These are phyloP conservation scores for Cosmia pyralina DNA, from an alignment of 2,888 invertebrate species.

Conservation along the genomic window DNA sequence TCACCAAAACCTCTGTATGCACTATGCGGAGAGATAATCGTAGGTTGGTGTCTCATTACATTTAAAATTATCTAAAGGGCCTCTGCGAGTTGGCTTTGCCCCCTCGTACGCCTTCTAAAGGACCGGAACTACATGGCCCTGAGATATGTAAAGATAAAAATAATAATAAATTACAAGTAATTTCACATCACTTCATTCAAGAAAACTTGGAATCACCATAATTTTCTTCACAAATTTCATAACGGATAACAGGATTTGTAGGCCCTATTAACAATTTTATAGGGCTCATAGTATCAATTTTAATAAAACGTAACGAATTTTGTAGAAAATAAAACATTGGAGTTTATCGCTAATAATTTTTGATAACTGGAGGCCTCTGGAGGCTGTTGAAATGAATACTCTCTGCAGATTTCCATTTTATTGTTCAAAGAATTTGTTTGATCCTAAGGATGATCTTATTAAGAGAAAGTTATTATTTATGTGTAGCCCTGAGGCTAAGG, in stretches of 20 bases:
- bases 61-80: too few species aligned
- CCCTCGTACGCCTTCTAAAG: too few species aligned
- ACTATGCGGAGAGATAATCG: too few species aligned
- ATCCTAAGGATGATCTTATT: slow-evolving; percentile 28
- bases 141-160: too few species aligned
- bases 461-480: slow-evolving; percentile 28
- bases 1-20: too few species aligned
- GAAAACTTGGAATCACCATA: neutral
- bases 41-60: too few species aligned
- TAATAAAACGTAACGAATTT: neutral
- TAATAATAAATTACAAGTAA: neutral
- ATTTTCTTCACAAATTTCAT: neutral
- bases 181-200: neutral
- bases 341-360: slow-evolving; percentile 30
- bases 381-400: slow-evolving; percentile 31
- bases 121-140: too few species aligned
- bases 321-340: slow-evolving; percentile 3
- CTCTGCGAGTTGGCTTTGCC: too few species aligned
- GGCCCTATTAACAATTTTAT: slow-evolving; percentile 18
- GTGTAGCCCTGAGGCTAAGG: slow-evolving; percentile 19
- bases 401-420: slow-evolving; percentile 26
- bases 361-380: slow-evolving; percentile 33
- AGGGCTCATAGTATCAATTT: slow-evolving; percentile 24
- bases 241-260: neutral
- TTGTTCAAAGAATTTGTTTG: slow-evolving; percentile 47